Base-by-base conservation (phyloP, 2,113 vertebrate genomes). In the Eulemur macaco region DNA sequence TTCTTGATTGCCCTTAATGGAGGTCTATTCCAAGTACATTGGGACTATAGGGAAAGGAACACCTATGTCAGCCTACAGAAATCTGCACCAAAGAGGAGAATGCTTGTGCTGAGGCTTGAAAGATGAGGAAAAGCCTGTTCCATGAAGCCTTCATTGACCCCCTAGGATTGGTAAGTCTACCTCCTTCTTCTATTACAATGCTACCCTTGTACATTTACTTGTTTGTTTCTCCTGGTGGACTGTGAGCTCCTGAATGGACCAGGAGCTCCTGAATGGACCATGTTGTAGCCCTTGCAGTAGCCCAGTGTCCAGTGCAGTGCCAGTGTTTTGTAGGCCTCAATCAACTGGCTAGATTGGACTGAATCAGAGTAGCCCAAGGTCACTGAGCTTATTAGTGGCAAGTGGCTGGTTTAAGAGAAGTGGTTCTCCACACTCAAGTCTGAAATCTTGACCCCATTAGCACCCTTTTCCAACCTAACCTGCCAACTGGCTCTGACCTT, bases 391-490 rank as follows among this genome's bases (percentile, higher is more conserved):
- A 93, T 95, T 91, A 86, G 83, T 89, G 50, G 68, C 87, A 87
- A 92, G 54, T 45, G 54, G 42, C 69, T 96, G 73, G 54, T 21
- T 84, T 66, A 54, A 93, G 86, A 93, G 56, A 91, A 66, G 25
- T 27, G 69, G 18, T 52, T 77, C 21, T 58, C 54, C n/a, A 82
- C 77, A 27, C 64, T 76, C 77, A 93, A 80, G 80, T 63, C 81
- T 96, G 34, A 69, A 58, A 78, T 89, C 37, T 95, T 96, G 73
- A 94, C 86, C 95, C 96, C 80, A 77, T 95, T 92, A 98, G 64
- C 91, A 97, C 73, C 31, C n/a, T 83, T 4, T 84, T 95, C 71
- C 81, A 97, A 39, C 13, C 69, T 81, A 85, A 89, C 71, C 83
- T 96, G 78, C 89, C 89, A 96, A 63, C 52, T 73, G 78, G 27